Evolutionary conservation across 2,797 vertebrate species (phyloP), one percentile per base, ranked within the genome.

Genomic region (Spinus olivaceus): DNA sequence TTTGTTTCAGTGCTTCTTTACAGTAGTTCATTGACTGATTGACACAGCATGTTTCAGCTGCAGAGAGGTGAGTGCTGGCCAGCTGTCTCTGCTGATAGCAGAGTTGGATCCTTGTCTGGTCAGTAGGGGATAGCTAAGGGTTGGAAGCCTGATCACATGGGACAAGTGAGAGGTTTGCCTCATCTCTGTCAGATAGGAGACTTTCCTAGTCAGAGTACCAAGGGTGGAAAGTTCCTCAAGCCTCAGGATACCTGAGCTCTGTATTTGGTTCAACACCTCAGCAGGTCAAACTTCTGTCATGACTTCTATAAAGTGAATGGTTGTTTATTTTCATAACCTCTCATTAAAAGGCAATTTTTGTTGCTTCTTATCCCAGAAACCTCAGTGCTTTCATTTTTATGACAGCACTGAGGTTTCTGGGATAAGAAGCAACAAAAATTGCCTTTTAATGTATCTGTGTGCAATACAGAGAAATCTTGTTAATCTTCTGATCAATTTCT

Each of bases 11-110:
- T 60, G 32, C n/a, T 87, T 4, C 63, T 83, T 72, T 77, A 17
- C 50, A 61, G 46, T 81, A 85, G 90, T 85, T 57, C 32, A 12
- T 70, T 0, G 3, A 35, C 90, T 94, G 96, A 88, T 76, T 96
- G 95, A 32, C 69, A 50, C 90, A 79, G 90, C 84, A 8, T 78
- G 90, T 94, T 94, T 94, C n/a, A 94, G 77, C 92, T 94, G 78
- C 92, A 94, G 85, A 96, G 91, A 90, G 86, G 73, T 96, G 92
- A 95, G 94, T 96, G 59, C 91, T 93, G 81, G 97, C 95, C 95
- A 97, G 93, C 96, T 96, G 92, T 81, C 91, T 86, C 71, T 97
- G 83, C 94, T 88, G 93, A 27, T 81, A 83, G 44, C 42, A 4
- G 50, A 81, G 66, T 46, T 28, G 63, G 72, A 44, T 92, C 71